phyloP scores from a whole-genome alignment of 2,113 vertebrate genomes.

The Trogon surrucura region DNA sequence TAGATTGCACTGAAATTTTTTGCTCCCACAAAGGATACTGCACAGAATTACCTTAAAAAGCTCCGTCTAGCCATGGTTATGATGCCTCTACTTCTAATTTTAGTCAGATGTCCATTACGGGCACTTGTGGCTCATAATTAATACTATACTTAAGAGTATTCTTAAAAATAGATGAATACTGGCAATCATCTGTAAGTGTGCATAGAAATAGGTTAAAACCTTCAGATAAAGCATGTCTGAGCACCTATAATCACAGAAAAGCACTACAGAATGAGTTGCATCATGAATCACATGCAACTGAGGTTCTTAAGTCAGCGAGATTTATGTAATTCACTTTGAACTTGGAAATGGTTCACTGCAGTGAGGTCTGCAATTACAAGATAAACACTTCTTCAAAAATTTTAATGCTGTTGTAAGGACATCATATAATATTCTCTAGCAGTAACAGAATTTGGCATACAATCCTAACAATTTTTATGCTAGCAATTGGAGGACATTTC shows the following conservation, averaged over 20 bases:
- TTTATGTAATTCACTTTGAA: background rate
- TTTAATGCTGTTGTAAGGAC: background rate
- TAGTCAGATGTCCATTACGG: background rate
- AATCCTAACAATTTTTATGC: background rate
- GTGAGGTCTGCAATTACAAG: background rate
- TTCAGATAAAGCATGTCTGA: background rate
- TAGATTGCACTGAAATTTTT: background rate
- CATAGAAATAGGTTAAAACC: background rate
- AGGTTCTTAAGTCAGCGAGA: background rate
- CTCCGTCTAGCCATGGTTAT: background rate
- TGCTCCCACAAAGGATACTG: background rate
- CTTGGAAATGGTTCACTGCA: background rate
- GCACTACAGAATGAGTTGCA: background rate
- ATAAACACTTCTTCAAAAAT: background rate
- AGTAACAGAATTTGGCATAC: background rate
- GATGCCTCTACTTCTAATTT: background rate
- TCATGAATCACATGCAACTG: background rate
- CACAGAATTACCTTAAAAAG: background rate
- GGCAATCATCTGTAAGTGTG: background rate
- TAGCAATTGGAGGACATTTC: background rate
- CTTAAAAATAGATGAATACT: background rate
- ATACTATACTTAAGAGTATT: background rate
- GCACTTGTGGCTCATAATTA: background rate
- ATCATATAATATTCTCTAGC: background rate
- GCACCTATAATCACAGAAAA: background rate